Percentiles rank a stretch among this genome's conserved stretches.
phyloP scores from a whole-genome alignment of 2,797 vertebrate genomes.

The Ctenosaura bakeri region DNA sequence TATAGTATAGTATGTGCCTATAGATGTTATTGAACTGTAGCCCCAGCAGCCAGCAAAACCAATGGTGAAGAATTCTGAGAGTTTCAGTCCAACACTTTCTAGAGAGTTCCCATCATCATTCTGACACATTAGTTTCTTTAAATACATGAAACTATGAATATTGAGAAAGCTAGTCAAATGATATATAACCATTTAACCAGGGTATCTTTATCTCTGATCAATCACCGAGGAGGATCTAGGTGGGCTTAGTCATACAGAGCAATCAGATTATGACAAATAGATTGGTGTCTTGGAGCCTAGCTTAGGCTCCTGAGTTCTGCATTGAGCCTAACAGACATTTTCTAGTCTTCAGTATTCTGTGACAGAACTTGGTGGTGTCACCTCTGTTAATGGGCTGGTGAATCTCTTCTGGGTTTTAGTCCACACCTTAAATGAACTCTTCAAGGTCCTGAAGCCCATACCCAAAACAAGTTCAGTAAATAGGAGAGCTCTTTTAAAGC shows the following conservation, averaged over 20 bases:
- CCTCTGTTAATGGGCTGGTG: no score
- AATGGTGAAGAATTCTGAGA: no score
- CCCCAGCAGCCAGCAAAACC: no score
- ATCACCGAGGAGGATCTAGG: background rate
- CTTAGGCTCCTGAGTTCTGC: background rate
- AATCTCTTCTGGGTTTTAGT: no score
- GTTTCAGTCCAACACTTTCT: no score
- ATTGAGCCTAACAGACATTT: background rate
- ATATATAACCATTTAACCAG: background rate
- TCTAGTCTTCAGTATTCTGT: background rate
- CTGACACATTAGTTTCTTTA: background rate
- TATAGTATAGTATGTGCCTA: no score
- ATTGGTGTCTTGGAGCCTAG: background rate
- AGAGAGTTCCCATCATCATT: background rate
- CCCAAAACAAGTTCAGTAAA: background rate
- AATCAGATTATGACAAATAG: background rate
- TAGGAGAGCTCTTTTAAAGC: background rate
- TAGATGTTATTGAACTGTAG: no score
- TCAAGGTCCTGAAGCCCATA: no score
- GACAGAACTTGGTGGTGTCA: background rate
- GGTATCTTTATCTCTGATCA: background rate
- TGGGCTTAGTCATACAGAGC: background rate
- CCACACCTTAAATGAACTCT: background rate
- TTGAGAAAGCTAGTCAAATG: background rate
- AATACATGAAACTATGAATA: background rate